These are phyloP conservation scores for Siniperca scherzeri DNA, from an alignment of 2,797 vertebrate genomes.

Conservation along the genomic window DNA sequence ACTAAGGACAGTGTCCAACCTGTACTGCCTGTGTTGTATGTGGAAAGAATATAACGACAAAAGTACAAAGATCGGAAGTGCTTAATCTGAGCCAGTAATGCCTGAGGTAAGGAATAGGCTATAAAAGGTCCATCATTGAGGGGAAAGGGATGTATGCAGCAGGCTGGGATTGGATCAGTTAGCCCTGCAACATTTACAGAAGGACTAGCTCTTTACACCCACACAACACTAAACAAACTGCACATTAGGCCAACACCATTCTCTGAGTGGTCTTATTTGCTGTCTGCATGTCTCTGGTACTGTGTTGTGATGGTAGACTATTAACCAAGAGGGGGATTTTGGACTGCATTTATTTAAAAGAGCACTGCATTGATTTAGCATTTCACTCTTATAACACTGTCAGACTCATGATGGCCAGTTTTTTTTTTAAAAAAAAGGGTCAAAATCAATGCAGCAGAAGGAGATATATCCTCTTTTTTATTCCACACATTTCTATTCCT, in stretches of 20 bases:
- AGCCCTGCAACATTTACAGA: not conserved
- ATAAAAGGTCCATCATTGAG: not conserved
- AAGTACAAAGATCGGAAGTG: slow-evolving; percentile 6
- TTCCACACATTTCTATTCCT: not conserved
- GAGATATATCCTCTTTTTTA: not conserved
- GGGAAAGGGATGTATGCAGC: not conserved
- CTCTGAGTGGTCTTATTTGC: not conserved
- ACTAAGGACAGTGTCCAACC: slow-evolving; percentile 12
- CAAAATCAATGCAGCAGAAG: not conserved
- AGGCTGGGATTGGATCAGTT: not conserved
- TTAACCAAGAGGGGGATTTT: not conserved
- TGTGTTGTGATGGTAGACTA: not conserved
- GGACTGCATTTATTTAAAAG: not conserved
- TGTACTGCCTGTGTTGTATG: not conserved
- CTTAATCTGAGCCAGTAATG: not conserved
- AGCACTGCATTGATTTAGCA: not conserved
- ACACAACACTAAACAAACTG: not conserved
- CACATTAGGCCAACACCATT: not conserved
- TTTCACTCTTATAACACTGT: not conserved
- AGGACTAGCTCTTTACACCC: not conserved
- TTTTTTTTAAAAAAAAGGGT: not conserved
- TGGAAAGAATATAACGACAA: not conserved
- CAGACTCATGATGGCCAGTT: not conserved
- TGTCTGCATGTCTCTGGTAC: not conserved
- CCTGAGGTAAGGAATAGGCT: not conserved